Evolutionary conservation across 2,797 vertebrate genomes (phyloP), one percentile per base, ranked within the genome.

Genomic region (Rhinichthys osculus): DNA sequence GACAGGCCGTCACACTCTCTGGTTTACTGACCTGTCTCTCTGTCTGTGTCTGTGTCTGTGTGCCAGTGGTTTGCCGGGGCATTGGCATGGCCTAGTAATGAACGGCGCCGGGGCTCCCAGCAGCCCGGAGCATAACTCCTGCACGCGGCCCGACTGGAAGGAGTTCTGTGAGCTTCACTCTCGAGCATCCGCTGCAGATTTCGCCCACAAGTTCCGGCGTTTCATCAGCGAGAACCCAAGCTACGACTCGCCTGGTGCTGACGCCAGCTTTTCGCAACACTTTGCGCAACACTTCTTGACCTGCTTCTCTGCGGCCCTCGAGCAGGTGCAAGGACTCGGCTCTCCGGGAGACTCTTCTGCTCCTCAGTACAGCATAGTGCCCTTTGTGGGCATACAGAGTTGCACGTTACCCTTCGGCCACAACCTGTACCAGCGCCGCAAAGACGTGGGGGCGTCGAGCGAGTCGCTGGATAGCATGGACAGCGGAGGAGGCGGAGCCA

Each of bases 91-190:
- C 92, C 92, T 93, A 95, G 95, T 94, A 93, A 96, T 96, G 95
- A 96, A 95, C 91, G 94, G 95, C 89, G 93, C 93, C 59, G 92
- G 87, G 90, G 89, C 91, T 93, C 93, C 95, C 84, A 92, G 94
- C 94, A 97, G 96, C 95, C 97, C 93, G 93, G 97, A 95, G 94
- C 93, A 95, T 89, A 95, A 94, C 88, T 96, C 94, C 42, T 95
- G 95, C 90, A 93, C 95, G 21, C 93, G 96, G 94, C 97, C 98
- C 0, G 98, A 99, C 96, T 99, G 98, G 98, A 96, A 96, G 94
- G 97, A 98, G 94, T 99, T 99, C 94, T 99, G 98, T 5, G 97
- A 99, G 95, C 95, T 98, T 83, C 98, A 99, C 0, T 98, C 98
- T 21, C 96, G 96, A 90, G 96, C 97, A 1, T 97, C 97, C 0